These are phyloP conservation scores for Aspidapion aeneum DNA, from an alignment of 2,888 invertebrate species.

Conservation along the genomic window DNA sequence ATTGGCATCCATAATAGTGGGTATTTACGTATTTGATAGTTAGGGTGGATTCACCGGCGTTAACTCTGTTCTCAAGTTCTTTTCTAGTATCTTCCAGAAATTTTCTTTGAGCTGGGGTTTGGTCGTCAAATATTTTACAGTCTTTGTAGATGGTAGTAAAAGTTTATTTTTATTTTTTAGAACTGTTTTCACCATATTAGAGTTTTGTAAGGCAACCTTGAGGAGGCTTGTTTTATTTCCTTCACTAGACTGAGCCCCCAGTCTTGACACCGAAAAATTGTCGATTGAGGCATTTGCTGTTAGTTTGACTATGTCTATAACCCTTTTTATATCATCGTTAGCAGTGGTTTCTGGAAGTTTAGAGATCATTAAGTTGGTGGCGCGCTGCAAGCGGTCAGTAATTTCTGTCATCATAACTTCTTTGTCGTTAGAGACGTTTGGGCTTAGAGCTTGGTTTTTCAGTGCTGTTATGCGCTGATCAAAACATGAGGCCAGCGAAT, in stretches of 20 bases:
- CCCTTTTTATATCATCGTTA: neutral
- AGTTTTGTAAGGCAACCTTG: no score
- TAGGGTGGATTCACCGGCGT: neutral
- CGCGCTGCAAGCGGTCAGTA: neutral
- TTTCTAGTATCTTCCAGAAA: neutral
- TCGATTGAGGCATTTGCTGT: neutral
- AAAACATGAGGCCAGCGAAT: neutral
- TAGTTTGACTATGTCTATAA: neutral
- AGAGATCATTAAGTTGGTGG: neutral
- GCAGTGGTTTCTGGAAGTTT: neutral
- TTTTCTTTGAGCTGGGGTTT: neutral
- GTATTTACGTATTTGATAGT: neutral
- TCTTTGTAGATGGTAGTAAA: neutral
- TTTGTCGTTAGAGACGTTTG: neutral
- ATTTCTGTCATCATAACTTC: neutral
- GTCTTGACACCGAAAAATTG: neutral
- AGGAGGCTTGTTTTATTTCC: no score
- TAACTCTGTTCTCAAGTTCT: neutral
- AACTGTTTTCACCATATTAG: neutral
- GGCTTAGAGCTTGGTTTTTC: neutral
- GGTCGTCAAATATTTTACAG: neutral
- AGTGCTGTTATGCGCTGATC: neutral
- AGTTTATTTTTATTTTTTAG: neutral
- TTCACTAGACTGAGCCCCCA: no score
- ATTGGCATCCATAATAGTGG: neutral